Evolutionary conservation across 2,888 invertebrate species (phyloP).

Genomic region (Rhagium mordax): DNA sequence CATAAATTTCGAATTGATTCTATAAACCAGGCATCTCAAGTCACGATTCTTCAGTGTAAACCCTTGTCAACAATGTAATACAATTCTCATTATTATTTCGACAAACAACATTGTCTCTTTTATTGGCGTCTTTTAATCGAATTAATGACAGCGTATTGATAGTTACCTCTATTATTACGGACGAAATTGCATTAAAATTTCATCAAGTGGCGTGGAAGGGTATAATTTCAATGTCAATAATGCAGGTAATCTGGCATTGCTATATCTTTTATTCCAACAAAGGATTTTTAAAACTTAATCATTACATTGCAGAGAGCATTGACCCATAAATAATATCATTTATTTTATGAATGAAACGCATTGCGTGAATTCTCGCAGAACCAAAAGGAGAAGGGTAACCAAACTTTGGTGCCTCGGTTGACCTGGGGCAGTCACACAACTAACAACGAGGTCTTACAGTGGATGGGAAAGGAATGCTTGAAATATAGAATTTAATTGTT

Average conservation of each 20-base stretch:
- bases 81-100: constrained; percentile 16
- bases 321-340: not conserved
- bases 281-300: not conserved
- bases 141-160: constrained; percentile 12
- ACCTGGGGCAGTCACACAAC: too few relatives aligned
- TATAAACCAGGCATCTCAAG: constrained; percentile 13
- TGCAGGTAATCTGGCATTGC: not conserved
- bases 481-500: too few relatives aligned
- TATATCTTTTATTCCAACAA: not conserved
- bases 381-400: too few relatives aligned
- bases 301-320: not conserved
- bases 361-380: too few relatives aligned
- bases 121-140: constrained; percentile 21
- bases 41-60: constrained; percentile 7
- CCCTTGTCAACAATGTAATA: constrained; percentile 23
- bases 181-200: constrained; percentile 23
- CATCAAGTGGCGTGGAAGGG: not conserved
- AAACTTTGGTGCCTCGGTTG: too few relatives aligned
- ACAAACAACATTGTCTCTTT: constrained; percentile 23
- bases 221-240: constrained; percentile 22
- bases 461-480: too few relatives aligned
- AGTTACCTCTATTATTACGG: constrained; percentile 7
- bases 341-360: too few relatives aligned
- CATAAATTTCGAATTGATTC: constrained; percentile 16
- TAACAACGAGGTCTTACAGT: too few relatives aligned